Evolutionary conservation across 2,113 vertebrate genomes (phyloP), one percentile per base, ranked within the genome.

Genomic region (Chrysochloris asiatica): DNA sequence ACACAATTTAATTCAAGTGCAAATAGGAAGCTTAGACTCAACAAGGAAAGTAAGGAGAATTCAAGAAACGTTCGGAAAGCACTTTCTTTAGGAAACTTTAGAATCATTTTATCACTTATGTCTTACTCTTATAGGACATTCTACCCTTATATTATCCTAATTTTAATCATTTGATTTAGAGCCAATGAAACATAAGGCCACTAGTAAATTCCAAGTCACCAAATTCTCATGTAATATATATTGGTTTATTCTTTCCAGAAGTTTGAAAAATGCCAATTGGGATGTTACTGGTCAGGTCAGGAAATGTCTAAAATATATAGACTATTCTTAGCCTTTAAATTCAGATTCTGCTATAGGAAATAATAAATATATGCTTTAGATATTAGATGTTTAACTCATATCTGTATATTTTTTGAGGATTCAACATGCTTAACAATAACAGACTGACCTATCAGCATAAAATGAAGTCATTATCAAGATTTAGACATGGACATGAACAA

Each of bases 401-500:
- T 92, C 36, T 91, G 28, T 81, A 94, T 91, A 75, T 43, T 89
- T 90, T 85, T 28, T 67, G 9, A 26, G 54, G 3, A 28, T 30
- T 86, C 67, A 12, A 78, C 61, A 75, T 50, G 13, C 38, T 93
- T 47, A 82, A 80, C 38, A 92, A 77, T 91, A 81, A 65, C 3
- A 93, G 85, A 91, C 56, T 72, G 54, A 65, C 3, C 24, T 79
- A 77, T 86, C 28, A 92, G 19, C 19, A 47, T 77, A 94, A 90
- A 80, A 2, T 82, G 45, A 85, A 81, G 81, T 63, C 63, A 81
- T 69, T 91, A 85, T 72, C 91, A 52, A 61, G 6, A 50, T 82
- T 86, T 93, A 75, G 50, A 76, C 3, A 52, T 63, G 43, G 3
- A 24, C 43, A 82, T 83, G 36, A 82, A 61, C 17, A 61, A 82